These are phyloP conservation scores for Urocyon cinereoargenteus DNA, from an alignment of 2,797 vertebrate species.

Conservation along the genomic window DNA sequence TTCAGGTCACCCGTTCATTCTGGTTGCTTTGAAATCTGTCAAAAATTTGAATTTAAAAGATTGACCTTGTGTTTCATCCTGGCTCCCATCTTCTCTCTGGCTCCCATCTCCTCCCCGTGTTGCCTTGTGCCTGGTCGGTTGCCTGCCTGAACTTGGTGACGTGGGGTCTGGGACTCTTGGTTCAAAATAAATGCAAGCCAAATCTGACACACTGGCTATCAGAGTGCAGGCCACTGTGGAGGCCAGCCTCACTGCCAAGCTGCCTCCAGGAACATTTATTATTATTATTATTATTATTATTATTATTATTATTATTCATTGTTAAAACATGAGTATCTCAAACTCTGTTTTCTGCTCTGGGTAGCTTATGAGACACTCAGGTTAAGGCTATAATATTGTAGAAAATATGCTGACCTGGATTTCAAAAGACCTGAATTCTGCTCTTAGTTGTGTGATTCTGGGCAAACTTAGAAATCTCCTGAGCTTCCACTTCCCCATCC, in stretches of 20 bases:
- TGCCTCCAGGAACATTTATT: neutral
- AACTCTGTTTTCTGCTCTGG: neutral
- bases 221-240: neutral
- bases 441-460: neutral
- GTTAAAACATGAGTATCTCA: neutral
- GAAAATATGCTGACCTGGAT: constrained; percentile 10
- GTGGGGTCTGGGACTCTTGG: neutral
- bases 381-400: neutral
- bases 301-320: neutral
- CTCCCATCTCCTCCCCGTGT: neutral
- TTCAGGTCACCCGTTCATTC: neutral
- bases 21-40: neutral
- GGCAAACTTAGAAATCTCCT: neutral
- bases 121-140: neutral
- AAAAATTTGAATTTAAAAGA: neutral
- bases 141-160: neutral
- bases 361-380: neutral
- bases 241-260: neutral
- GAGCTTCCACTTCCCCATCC: neutral
- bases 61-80: neutral
- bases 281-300: neutral
- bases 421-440: neutral
- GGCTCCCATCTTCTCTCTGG: neutral
- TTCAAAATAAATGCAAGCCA: neutral
- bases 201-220: neutral